Evolutionary conservation across 1,140 invertebrate species (phyloP).

Genomic region (Drosophila prosaltans): DNA sequence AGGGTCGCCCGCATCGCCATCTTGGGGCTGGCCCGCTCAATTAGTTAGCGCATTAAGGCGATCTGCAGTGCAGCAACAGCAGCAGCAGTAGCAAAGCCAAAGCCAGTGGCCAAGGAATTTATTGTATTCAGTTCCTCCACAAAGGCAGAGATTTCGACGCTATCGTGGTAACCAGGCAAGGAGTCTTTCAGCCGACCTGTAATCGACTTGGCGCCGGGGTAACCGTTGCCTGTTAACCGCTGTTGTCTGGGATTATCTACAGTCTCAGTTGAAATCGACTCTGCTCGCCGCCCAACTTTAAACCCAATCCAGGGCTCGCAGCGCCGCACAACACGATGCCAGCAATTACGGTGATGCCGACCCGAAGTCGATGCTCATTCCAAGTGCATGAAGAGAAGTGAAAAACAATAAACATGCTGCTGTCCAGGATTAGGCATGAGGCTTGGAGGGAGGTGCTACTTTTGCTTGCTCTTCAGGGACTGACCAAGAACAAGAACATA

Average conservation of each 20-base stretch:
- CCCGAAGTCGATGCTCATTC: constrained; percentile 50
- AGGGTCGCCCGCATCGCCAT: constrained; percentile 27
- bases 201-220: constrained; percentile 80
- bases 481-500: constrained; percentile 24
- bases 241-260: constrained; percentile 80
- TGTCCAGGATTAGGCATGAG: constrained; percentile 13
- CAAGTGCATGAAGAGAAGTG: constrained; percentile 69
- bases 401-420: constrained; percentile 79
- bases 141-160: constrained; percentile 36
- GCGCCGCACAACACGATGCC: constrained; percentile 12
- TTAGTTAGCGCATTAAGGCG: constrained; percentile 76
- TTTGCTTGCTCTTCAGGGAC: constrained; percentile 14
- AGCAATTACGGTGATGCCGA: not conserved
- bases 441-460: not conserved
- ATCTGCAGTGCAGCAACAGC: constrained; percentile 43
- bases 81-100: constrained; percentile 29
- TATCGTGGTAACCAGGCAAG: constrained; percentile 69
- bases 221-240: constrained; percentile 81
- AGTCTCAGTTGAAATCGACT: constrained; percentile 74
- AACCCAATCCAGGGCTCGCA: constrained; percentile 29
- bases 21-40: constrained; percentile 49
- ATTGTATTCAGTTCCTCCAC: constrained; percentile 50
- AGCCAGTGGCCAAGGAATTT: constrained; percentile 57
- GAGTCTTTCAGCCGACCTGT: constrained; percentile 41
- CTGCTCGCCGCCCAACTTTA: constrained; percentile 25